Evolutionary conservation across 1,140 invertebrate species (phyloP).

Genomic region (Drosophila paulistorum): DNA sequence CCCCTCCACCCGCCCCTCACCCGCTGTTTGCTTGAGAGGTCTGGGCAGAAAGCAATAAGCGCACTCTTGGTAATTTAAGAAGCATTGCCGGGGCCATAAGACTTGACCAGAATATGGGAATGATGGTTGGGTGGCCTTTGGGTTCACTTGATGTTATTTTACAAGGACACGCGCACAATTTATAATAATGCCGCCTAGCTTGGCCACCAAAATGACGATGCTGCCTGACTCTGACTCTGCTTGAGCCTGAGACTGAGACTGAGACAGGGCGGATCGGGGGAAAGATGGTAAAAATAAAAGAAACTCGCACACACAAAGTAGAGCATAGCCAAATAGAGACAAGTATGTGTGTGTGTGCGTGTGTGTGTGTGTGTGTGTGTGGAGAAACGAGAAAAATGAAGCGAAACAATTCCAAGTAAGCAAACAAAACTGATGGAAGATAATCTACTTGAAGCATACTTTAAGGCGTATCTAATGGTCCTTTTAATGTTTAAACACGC

Average conservation of each 20-base stretch:
- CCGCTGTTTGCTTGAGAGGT: too few relatives aligned
- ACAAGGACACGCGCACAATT: constrained; percentile 79
- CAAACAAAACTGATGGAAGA: constrained; percentile 82
- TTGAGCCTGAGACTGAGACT: background rate
- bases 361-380: constrained; percentile 56
- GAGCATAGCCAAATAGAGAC: constrained; percentile 44
- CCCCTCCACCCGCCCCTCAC: background rate
- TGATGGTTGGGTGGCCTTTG: constrained; percentile 33
- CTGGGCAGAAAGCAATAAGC: constrained; percentile 52
- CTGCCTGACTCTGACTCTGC: background rate
- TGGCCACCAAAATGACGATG: constrained; percentile 11
- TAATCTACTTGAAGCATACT: constrained; percentile 83
- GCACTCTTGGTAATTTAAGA: constrained; percentile 74
- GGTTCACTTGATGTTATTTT: constrained; percentile 77
- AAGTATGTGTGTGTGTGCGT: constrained; percentile 42
- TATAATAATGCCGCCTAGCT: constrained; percentile 67
- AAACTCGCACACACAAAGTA: constrained; percentile 36
- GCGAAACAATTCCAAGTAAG: constrained; percentile 80
- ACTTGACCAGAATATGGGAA: constrained; percentile 41
- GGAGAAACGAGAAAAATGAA: constrained; percentile 78
- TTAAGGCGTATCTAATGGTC: constrained; percentile 83
- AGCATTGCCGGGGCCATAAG: constrained; percentile 42
- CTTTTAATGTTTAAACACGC: constrained; percentile 82
- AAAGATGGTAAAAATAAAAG: constrained; percentile 39
- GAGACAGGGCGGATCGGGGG: background rate